Conservation (phyloP, 2,888 invertebrate species). For the Blastobasis lacticolella region DNA sequence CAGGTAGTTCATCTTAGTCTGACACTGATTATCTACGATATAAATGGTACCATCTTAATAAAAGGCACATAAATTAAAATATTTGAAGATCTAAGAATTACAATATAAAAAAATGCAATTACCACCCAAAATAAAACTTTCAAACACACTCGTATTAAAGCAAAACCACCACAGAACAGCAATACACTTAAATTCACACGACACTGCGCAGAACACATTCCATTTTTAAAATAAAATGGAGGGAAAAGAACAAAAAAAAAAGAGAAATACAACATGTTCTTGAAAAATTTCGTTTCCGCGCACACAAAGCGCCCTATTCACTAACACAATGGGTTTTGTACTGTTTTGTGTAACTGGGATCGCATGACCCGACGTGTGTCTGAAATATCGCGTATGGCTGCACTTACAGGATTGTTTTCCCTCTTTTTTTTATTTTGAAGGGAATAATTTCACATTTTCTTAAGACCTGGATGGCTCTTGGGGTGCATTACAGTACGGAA, state of each 20-base stretch:
- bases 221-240: conserved; percentile 28
- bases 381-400: conserved; percentile 45
- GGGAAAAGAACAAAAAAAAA: conserved; percentile 12
- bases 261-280: conserved; percentile 53
- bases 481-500: conserved; percentile 5
- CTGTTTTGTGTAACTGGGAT: conserved; percentile 38
- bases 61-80: too few species aligned
- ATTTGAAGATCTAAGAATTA: too few species aligned
- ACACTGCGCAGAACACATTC: conserved; percentile 44
- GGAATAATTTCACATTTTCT: conserved; percentile 30
- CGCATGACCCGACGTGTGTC: conserved; percentile 54
- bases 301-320: conserved; percentile 63
- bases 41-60: too few species aligned
- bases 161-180: conserved; percentile 10
- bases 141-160: too few species aligned
- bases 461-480: conserved; percentile 22
- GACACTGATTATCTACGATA: too few species aligned
- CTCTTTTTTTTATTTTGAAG: conserved; percentile 34
- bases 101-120: too few species aligned
- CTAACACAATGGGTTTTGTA: conserved; percentile 58
- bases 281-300: conserved; percentile 63
- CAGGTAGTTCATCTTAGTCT: too few species aligned
- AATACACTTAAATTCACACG: conserved; percentile 63
- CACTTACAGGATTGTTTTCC: conserved; percentile 67
- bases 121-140: too few species aligned